A percentile compares a stretch with the other conserved stretches of the same genome.
Conservation (phyloP, 2,797 vertebrate genomes). For the Prunella strophiata region DNA sequence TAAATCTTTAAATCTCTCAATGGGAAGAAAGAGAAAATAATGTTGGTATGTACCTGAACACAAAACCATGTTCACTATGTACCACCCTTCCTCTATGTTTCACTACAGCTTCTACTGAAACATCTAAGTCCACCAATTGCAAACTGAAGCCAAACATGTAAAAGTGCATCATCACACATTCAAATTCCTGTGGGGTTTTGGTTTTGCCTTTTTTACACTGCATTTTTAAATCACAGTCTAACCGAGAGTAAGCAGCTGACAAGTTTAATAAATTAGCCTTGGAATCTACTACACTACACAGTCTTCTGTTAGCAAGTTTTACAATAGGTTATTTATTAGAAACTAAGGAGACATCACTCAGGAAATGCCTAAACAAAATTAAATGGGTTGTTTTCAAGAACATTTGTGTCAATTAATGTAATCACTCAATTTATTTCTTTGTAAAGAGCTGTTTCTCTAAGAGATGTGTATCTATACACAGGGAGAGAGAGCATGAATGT, state of each 20-base stretch:
- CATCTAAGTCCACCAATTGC: background rate
- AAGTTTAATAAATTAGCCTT: slow-evolving; percentile 18
- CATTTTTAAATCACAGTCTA: background rate
- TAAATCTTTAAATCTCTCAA: background rate
- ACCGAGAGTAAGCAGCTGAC: fast-evolving
- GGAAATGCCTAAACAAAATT: slow-evolving; percentile 49
- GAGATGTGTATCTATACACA: slow-evolving; percentile 47
- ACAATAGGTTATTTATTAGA: slow-evolving; percentile 45
- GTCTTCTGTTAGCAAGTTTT: background rate
- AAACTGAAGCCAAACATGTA: background rate
- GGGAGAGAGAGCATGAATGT: background rate
- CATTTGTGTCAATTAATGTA: slow-evolving; percentile 54
- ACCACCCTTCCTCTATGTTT: background rate
- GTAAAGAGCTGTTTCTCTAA: slow-evolving; percentile 35
- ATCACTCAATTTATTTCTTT: slow-evolving; percentile 55
- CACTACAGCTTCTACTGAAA: background rate
- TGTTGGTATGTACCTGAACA: fast-evolving
- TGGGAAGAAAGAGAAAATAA: background rate
- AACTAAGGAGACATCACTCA: slow-evolving; percentile 43
- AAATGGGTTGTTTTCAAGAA: slow-evolving; percentile 30
- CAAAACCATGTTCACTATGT: fast-evolving
- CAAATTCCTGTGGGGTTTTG: background rate
- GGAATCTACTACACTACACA: background rate
- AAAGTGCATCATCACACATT: background rate
- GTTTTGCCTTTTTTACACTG: background rate